Evolutionary conservation across 2,113 vertebrate species (phyloP).

Genomic region (Platichthys stellatus): DNA sequence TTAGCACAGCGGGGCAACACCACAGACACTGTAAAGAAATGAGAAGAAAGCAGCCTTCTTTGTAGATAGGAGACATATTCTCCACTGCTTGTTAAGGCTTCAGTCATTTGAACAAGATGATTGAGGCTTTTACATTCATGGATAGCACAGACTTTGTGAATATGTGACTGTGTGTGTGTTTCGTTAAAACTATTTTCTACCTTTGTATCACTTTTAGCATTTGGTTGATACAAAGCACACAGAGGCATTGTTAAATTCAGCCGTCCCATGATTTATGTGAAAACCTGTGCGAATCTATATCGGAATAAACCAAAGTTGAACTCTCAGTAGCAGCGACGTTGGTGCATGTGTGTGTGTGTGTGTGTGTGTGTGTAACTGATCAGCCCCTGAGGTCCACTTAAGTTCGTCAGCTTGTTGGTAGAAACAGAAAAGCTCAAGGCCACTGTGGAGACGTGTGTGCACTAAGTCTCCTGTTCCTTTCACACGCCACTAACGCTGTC

Average conservation of each 20-base stretch:
- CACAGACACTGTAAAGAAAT: too few species aligned
- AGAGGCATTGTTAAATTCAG: background rate
- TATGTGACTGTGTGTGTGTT: background rate
- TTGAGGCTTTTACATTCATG: background rate
- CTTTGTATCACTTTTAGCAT: background rate
- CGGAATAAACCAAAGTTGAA: slow-evolving; percentile 5
- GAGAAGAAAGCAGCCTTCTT: too few species aligned
- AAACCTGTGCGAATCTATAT: background rate
- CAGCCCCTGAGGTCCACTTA: slow-evolving; percentile 14
- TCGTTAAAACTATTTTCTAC: background rate
- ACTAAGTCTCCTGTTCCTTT: slow-evolving; percentile 11
- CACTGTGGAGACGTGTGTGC: background rate
- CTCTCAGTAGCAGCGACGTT: background rate
- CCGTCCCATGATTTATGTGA: slow-evolving; percentile 7
- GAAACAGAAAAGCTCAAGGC: slow-evolving; percentile 26
- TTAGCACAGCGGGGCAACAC: background rate
- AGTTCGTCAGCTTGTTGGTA: slow-evolving; percentile 26
- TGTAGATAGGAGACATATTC: too few species aligned
- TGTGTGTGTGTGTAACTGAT: slow-evolving; percentile 15
- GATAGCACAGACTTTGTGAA: background rate
- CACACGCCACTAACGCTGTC: slow-evolving; percentile 13
- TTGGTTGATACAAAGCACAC: background rate
- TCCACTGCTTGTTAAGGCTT: too few species aligned
- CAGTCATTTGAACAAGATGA: too few species aligned
- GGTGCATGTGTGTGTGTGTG: slow-evolving; percentile 27